phyloP scores from a whole-genome alignment of 2,797 vertebrate genomes.

The Enteromius trimaculatus region DNA sequence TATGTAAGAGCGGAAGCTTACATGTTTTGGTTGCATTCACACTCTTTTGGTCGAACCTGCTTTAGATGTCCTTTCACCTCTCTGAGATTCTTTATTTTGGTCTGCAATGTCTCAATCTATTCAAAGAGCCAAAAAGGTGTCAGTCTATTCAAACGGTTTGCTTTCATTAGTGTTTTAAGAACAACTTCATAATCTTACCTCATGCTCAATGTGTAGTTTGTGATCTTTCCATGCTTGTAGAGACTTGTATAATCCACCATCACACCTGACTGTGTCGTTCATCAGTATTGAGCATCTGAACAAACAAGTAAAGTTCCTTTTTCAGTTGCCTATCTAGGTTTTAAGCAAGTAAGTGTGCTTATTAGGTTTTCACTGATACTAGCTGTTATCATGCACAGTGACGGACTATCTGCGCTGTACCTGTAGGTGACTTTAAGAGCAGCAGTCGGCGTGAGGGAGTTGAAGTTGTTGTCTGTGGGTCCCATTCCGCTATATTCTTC shows the following conservation, averaged over 20 bases:
- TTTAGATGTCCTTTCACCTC: conserved; percentile 95
- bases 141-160: no score
- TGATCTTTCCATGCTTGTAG: conserved; percentile 98
- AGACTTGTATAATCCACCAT: conserved; percentile 88
- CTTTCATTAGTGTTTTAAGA: not conserved
- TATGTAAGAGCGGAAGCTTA: conserved; percentile 64
- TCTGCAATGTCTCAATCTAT: conserved; percentile 97
- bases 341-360: not conserved
- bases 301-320: not conserved
- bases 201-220: conserved; percentile 94
- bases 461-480: conserved; percentile 74
- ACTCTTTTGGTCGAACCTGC: conserved; percentile 89
- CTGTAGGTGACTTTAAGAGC: conserved; percentile 95
- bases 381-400: not conserved
- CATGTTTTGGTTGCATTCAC: conserved; percentile 90
- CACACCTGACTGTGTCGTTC: conserved; percentile 92
- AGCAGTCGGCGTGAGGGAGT: conserved; percentile 76
- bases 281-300: conserved; percentile 92
- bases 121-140: not conserved
- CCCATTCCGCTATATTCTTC: conserved; percentile 87
- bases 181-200: conserved; percentile 77
- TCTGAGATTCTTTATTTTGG: conserved; percentile 94
- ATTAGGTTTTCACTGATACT: not conserved
- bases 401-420: conserved; percentile 62
- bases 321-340: not conserved